Percentiles rank a stretch among this genome's conserved stretches.
phyloP scores from a whole-genome alignment of 2,888 invertebrate genomes.

The Sarcophaga carnaria region DNA sequence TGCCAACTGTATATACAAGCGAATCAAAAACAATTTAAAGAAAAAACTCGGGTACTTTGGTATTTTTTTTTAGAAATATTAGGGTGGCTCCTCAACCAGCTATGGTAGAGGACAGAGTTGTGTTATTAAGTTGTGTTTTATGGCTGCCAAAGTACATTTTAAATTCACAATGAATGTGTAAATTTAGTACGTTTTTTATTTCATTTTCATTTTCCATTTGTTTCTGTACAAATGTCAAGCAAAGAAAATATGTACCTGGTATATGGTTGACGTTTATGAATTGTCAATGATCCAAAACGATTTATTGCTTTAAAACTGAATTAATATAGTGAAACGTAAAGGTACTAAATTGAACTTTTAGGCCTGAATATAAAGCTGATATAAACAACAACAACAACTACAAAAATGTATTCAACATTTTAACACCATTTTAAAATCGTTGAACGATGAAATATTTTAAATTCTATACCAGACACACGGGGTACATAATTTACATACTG shows the following conservation, averaged over 20 bases:
- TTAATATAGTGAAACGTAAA: constrained; percentile 57
- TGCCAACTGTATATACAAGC: background rate
- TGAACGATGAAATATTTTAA: constrained; percentile 30
- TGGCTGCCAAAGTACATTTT: no score
- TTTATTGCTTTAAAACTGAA: constrained; percentile 64
- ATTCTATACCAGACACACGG: constrained; percentile 33
- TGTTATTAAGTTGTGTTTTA: no score
- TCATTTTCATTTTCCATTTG: no score
- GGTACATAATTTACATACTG: constrained; percentile 48
- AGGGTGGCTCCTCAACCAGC: background rate
- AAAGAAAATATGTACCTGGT: constrained; percentile 19
- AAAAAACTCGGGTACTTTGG: background rate
- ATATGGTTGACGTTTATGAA: constrained; percentile 62
- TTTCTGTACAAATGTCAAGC: no score
- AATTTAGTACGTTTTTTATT: no score
- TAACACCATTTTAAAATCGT: constrained; percentile 49
- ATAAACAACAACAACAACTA: background rate
- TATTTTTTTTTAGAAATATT: background rate
- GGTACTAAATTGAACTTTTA: constrained; percentile 41
- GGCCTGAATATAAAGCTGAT: constrained; percentile 43
- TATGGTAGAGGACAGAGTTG: no score
- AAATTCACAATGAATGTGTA: no score
- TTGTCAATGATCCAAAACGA: constrained; percentile 69
- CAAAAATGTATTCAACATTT: constrained; percentile 35
- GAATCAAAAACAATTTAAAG: no score